Percentiles rank a stretch among this genome's conserved stretches.
Evolutionary conservation across 2,888 invertebrate species (phyloP).

Genomic region (Mactromeris polynyma): DNA sequence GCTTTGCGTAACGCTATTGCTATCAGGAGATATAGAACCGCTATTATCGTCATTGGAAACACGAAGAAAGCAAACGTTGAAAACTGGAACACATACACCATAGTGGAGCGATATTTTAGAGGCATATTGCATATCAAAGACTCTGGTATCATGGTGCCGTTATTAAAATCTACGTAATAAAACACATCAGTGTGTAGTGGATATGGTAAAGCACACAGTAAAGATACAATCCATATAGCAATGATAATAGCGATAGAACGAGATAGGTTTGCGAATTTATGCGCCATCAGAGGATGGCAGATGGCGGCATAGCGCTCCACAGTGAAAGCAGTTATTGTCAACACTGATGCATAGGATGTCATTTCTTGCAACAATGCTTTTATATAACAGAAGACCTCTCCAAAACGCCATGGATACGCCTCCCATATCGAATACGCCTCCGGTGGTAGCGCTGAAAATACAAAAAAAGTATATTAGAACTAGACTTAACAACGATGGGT

Average conservation of each 20-base stretch:
- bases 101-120: slow-evolving; percentile 70
- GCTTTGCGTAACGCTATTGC: slow-evolving; percentile 80
- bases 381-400: slow-evolving; percentile 87
- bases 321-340: slow-evolving; percentile 97
- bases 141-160: slow-evolving; percentile 71
- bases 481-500: too few relatives aligned
- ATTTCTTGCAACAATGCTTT: slow-evolving; percentile 88
- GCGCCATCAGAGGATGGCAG: slow-evolving; percentile 94
- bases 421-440: slow-evolving; percentile 88
- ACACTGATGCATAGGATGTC: slow-evolving; percentile 95
- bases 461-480: too few relatives aligned
- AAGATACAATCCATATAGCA: slow-evolving; percentile 93
- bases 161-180: slow-evolving; percentile 70
- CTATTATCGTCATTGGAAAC: slow-evolving; percentile 91
- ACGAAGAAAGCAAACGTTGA: slow-evolving; percentile 95
- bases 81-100: slow-evolving; percentile 90
- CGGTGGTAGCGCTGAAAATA: slow-evolving; percentile 87
- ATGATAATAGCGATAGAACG: slow-evolving; percentile 94
- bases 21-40: slow-evolving; percentile 90
- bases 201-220: slow-evolving; percentile 90
- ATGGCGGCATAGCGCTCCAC: slow-evolving; percentile 96
- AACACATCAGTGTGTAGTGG: slow-evolving; percentile 83
- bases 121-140: slow-evolving; percentile 83
- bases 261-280: slow-evolving; percentile 94
- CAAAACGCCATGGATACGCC: slow-evolving; percentile 88